Conservation (phyloP, 2,797 vertebrate species). For the Xerus rutilus region DNA sequence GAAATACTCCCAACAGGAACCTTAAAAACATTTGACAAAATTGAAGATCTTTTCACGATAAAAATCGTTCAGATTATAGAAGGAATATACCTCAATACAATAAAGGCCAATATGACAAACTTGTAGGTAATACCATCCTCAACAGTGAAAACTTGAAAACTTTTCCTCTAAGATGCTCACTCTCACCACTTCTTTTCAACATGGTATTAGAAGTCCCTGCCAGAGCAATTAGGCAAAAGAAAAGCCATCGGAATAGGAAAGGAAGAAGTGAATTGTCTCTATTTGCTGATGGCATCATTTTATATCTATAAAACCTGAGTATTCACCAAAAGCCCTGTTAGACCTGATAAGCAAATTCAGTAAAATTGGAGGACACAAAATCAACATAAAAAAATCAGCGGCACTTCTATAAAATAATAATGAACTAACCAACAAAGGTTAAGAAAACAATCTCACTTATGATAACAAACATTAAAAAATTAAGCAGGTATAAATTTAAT, state of each 20-base stretch:
- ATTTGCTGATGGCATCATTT: not conserved
- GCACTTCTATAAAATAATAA: not conserved
- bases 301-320: not conserved
- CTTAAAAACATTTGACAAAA: not conserved
- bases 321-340: not conserved
- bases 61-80: not conserved
- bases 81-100: not conserved
- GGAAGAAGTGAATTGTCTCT: not conserved
- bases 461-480: not conserved
- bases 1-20: not conserved
- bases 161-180: not conserved
- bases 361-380: not conserved
- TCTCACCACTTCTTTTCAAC: not conserved
- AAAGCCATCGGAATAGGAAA: not conserved
- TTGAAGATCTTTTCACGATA: not conserved
- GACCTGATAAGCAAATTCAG: not conserved
- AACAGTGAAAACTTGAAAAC: not conserved
- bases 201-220: not conserved
- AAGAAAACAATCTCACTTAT: not conserved
- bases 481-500: not conserved
- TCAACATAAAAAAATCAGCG: not conserved
- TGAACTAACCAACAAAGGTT: not conserved
- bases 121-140: no score
- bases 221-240: not conserved
- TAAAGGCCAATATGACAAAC: not conserved